A percentile compares a stretch with the other conserved stretches of the same genome.
Conservation (phyloP, 2,113 vertebrate genomes). For the Rhinolophus sinicus region DNA sequence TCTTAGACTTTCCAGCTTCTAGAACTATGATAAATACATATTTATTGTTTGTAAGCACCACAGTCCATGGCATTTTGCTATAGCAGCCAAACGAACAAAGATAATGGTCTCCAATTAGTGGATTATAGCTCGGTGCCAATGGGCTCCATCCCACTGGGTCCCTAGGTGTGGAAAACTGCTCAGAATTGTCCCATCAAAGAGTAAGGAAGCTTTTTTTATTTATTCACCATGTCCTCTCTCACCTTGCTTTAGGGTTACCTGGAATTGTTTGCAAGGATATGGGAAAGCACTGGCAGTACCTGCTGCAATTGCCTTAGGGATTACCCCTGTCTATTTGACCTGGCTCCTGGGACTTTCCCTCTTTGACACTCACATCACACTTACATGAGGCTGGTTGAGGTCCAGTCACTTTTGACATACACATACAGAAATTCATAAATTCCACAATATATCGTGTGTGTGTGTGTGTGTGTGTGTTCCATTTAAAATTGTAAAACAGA, state of each 20-base stretch:
- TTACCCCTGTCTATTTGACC: background rate
- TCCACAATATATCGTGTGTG: background rate
- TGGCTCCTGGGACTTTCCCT: background rate
- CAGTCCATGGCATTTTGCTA: background rate
- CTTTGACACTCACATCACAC: background rate
- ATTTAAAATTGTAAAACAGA: background rate
- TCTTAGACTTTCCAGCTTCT: background rate
- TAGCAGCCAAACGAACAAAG: background rate
- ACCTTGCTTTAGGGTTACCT: background rate
- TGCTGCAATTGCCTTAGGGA: background rate
- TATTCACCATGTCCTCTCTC: background rate
- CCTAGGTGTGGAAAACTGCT: background rate
- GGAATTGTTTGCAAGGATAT: background rate
- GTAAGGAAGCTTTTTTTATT: background rate
- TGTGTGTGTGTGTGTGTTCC: background rate
- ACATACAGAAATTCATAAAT: background rate
- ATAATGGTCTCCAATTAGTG: background rate
- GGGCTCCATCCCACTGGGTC: background rate
- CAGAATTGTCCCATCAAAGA: background rate
- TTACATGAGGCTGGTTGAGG: background rate
- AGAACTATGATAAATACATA: background rate
- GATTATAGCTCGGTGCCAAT: background rate
- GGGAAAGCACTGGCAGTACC: background rate
- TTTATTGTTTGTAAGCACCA: background rate
- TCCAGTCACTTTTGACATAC: background rate